Evolutionary conservation across 2,113 vertebrate species (phyloP), one percentile per base, ranked within the genome.

Genomic region (Myxocyprinus asiaticus): DNA sequence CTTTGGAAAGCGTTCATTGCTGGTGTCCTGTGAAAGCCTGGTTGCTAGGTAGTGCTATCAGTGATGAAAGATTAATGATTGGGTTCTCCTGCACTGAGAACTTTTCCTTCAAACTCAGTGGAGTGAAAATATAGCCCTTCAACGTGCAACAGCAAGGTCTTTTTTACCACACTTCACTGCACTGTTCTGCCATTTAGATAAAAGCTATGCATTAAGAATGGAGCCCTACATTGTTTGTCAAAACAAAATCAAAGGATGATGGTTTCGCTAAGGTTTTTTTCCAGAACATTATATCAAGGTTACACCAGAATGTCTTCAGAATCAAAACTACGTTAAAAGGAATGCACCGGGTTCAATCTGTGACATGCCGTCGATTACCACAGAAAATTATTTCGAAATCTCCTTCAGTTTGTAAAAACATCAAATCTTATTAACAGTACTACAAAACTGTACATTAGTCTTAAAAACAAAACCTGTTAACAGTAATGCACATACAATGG

Each of bases 51-150:
- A 47, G 4, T 15, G 42, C 55, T 58, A 58, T 15, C 7, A 59
- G 55, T 59, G 43, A 59, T 72, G 55, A 72, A 59, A 72, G 43
- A 59, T 61, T 42, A 42, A 59, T 59, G 55, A 72, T 55, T 47
- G 55, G 66, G 5, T 47, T 72, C n/a, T 59, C n/a, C 9, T 17
- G 43, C 70, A 56, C 42, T 9, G 33, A 45, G 14, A 6, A 45
- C 42, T 59, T 71, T 45, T 45, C 8, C 44, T 59, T 17, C 15
- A 5, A 59, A 72, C 14, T 59, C 53, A 17, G 55, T 59, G 42
- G 43, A 72, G 69, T 47, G n/a, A 72, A 59, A 72, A 59, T 7
- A 7, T 0, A 44, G 45, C 5, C 47, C 5, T 48, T 48, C 7
- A 6, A 48, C 47, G 14, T 2, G 9, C 2, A 51, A 50, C 5